phyloP scores from a whole-genome alignment of 2,113 vertebrate species.

The Haliaeetus leucogaster region DNA sequence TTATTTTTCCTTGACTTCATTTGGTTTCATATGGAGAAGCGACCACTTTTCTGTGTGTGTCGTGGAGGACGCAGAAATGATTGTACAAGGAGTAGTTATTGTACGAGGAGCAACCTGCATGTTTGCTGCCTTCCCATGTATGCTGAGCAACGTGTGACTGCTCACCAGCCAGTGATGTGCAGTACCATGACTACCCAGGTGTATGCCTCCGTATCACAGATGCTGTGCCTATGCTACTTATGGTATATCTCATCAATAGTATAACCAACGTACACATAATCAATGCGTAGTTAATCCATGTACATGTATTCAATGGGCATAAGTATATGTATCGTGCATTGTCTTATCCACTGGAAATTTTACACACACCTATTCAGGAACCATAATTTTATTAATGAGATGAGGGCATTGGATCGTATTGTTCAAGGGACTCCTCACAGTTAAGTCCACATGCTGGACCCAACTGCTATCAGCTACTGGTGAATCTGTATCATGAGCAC shows the following conservation, averaged over 20 bases:
- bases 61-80: not conserved
- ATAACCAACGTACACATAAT: not conserved
- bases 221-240: not conserved
- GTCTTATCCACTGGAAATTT: not conserved
- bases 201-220: rapidly evolving
- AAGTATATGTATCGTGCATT: not conserved
- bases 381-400: not conserved
- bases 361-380: not conserved
- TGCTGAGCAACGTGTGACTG: not conserved
- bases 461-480: not conserved
- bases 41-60: not conserved
- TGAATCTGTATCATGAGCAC: not conserved
- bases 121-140: not conserved
- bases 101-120: rapidly evolving
- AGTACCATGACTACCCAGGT: not conserved
- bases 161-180: not conserved
- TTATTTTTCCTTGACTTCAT: not conserved
- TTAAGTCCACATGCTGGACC: not conserved
- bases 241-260: not conserved
- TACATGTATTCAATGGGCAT: rapidly evolving
- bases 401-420: not conserved
- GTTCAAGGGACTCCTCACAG: not conserved
- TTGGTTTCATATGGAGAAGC: not conserved
- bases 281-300: rapidly evolving
- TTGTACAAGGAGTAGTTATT: not conserved